Percentiles rank a stretch among this genome's conserved stretches.
Evolutionary conservation across 2,888 invertebrate genomes (phyloP).

Genomic region (Nasonia oneida): DNA sequence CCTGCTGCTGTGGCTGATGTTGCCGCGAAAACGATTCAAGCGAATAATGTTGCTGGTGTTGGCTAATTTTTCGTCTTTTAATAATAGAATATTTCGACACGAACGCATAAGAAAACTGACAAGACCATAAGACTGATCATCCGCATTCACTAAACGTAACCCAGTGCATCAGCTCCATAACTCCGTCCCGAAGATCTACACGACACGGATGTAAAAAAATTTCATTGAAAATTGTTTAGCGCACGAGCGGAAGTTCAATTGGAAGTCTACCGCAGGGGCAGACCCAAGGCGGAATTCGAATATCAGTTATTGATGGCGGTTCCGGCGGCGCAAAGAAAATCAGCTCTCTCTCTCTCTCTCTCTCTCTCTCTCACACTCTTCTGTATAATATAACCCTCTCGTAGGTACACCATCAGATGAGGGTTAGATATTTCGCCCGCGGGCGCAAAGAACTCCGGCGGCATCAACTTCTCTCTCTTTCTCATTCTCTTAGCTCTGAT

Average conservation of each 20-base stretch:
- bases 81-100: too few species aligned
- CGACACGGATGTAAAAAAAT: background rate
- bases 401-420: background rate
- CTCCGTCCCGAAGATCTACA: background rate
- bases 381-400: background rate
- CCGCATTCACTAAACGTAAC: too few species aligned
- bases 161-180: too few species aligned
- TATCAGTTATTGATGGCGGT: constrained; percentile 75
- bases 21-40: too few species aligned
- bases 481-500: too few species aligned
- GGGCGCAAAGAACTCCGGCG: constrained; percentile 50
- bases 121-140: too few species aligned
- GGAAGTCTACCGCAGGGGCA: constrained; percentile 13
- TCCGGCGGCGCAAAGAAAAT: constrained; percentile 65
- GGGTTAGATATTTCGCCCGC: constrained; percentile 41
- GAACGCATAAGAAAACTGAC: too few species aligned
- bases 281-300: constrained; percentile 67
- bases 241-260: constrained; percentile 49
- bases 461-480: too few species aligned
- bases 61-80: too few species aligned
- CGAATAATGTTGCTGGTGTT: too few species aligned
- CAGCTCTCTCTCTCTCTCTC: constrained; percentile 35
- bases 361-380: background rate
- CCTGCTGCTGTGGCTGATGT: too few species aligned
- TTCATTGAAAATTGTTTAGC: constrained; percentile 41